A percentile compares a stretch with the other conserved stretches of the same genome.
Conservation (phyloP, 2,888 invertebrate genomes). For the Seira sanloemensis region DNA sequence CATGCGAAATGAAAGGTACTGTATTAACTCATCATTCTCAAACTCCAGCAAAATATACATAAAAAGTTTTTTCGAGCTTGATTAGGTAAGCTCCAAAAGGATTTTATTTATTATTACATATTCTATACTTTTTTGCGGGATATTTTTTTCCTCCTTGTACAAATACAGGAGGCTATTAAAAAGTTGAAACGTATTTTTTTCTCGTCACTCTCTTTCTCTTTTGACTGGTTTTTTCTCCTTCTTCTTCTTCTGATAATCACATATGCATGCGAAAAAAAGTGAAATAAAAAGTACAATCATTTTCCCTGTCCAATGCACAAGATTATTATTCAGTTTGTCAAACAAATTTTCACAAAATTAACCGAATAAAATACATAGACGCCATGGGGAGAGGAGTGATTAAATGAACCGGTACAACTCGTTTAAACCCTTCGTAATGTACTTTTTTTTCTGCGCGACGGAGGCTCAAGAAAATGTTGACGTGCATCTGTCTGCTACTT, state of each 20-base stretch:
- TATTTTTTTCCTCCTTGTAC: neutral
- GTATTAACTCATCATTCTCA: conserved; percentile 50
- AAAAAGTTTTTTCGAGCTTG: neutral
- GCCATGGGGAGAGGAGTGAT: conserved; percentile 57
- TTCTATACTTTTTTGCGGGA: too few species aligned
- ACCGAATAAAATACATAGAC: conserved; percentile 55
- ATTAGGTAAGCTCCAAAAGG: too few species aligned
- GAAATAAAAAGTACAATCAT: too few species aligned
- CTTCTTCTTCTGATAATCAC: too few species aligned
- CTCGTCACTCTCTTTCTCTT: conserved; percentile 1
- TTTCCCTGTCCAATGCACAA: too few species aligned
- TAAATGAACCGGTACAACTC: conserved; percentile 66
- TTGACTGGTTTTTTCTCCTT: too few species aligned
- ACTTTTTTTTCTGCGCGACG: too few species aligned
- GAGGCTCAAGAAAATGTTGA: conserved; percentile 62
- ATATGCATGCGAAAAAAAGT: neutral
- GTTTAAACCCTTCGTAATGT: too few species aligned
- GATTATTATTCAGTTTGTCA: conserved; percentile 61
- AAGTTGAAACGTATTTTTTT: conserved; percentile 18
- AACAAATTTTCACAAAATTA: conserved; percentile 66
- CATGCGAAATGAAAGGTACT: conserved; percentile 36
- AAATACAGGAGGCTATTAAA: conserved; percentile 16
- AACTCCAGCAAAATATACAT: neutral
- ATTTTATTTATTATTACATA: too few species aligned
- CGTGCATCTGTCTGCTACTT: conserved; percentile 54